Conservation (phyloP, 2,113 vertebrate genomes). For the Pelusios castaneus region DNA sequence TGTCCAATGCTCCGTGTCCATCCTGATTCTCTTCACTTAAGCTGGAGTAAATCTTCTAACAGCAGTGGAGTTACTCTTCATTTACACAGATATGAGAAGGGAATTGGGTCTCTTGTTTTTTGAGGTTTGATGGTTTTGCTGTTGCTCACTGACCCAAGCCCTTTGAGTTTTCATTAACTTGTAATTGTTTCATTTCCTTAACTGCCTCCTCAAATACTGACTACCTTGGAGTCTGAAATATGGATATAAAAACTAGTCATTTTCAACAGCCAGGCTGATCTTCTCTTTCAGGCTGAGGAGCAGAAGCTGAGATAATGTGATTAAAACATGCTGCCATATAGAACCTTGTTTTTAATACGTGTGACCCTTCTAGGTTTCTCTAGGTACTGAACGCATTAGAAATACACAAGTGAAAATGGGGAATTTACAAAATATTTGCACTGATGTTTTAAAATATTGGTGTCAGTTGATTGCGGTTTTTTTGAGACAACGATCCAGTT, state of each 20-base stretch:
- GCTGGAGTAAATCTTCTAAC: neutral
- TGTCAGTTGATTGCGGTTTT: neutral
- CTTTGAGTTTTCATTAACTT: neutral
- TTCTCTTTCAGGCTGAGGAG: neutral
- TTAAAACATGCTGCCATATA: neutral
- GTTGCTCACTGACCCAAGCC: neutral
- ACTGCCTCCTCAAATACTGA: neutral
- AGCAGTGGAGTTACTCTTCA: too few relatives aligned
- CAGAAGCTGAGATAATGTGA: neutral
- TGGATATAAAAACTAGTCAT: neutral
- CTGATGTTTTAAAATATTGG: neutral
- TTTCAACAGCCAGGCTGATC: neutral
- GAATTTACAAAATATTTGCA: neutral
- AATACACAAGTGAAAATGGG: neutral
- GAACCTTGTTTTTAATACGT: neutral
- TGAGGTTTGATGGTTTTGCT: neutral
- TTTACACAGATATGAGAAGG: neutral
- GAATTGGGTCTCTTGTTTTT: neutral
- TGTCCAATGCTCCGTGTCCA: neutral
- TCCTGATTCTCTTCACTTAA: neutral
- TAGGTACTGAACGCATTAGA: neutral
- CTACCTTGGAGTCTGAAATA: neutral
- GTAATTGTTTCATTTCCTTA: neutral
- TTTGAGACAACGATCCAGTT: neutral
- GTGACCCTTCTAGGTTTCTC: neutral